A percentile compares a stretch with the other conserved stretches of the same genome.
phyloP scores from a whole-genome alignment of 2,797 vertebrate genomes.

The Phoxinus dragarum region DNA sequence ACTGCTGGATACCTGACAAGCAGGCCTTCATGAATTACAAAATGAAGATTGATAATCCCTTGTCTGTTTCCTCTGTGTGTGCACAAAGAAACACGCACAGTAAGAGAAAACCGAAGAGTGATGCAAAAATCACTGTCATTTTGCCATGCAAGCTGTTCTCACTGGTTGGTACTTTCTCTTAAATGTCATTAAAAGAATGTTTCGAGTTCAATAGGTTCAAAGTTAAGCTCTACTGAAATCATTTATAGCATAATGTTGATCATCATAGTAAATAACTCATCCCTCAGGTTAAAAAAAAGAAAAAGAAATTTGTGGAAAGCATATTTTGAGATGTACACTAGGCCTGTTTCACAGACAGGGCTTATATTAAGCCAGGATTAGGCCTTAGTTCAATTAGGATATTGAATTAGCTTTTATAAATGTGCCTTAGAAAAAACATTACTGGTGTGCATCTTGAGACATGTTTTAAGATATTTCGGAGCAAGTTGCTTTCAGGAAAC shows the following conservation, averaged over 20 bases:
- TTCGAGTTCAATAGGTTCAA: not conserved
- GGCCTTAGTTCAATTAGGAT: not conserved
- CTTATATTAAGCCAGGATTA: not conserved
- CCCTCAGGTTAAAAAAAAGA: not conserved
- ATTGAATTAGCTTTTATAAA: not conserved
- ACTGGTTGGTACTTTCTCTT: constrained; percentile 54
- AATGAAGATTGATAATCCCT: constrained; percentile 83
- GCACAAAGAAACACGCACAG: constrained; percentile 53
- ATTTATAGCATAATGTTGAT: not conserved
- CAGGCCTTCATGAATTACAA: constrained; percentile 79
- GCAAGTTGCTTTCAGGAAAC: no score
- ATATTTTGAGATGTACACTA: not conserved
- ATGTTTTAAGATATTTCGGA: not conserved
- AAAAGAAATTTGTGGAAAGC: no score
- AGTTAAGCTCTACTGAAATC: no score
- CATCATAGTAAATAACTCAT: not conserved
- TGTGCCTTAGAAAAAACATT: not conserved
- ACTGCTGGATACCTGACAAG: constrained; percentile 81
- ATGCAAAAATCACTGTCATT: constrained; percentile 54
- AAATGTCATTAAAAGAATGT: not conserved
- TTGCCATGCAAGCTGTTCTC: constrained; percentile 46
- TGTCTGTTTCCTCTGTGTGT: constrained; percentile 67
- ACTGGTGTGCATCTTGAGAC: not conserved
- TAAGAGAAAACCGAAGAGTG: constrained; percentile 30
- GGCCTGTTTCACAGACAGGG: not conserved